phyloP scores from a whole-genome alignment of 2,113 vertebrate species.

The Amphiprion percula region DNA sequence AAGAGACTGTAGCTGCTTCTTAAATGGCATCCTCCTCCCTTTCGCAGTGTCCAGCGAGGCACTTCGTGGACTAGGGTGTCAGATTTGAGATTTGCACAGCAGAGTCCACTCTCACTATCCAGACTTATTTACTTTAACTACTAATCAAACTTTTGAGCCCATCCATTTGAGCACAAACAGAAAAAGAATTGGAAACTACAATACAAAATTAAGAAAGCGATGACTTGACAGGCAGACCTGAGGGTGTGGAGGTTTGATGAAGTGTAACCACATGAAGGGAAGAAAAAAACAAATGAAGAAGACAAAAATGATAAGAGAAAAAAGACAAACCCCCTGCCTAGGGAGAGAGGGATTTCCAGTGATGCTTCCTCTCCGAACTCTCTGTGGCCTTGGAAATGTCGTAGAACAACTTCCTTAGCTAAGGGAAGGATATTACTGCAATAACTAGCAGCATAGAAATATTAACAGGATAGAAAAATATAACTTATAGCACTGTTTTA shows the following conservation, averaged over 20 bases:
- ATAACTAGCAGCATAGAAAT: slow-evolving; percentile 81
- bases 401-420: slow-evolving; percentile 84
- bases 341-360: slow-evolving; percentile 71
- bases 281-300: slow-evolving; percentile 53
- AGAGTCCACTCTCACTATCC: slow-evolving; percentile 81
- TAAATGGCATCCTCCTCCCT: slow-evolving; percentile 62
- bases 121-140: slow-evolving; percentile 78
- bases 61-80: slow-evolving; percentile 58
- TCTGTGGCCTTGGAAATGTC: slow-evolving; percentile 79
- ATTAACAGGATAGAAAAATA: slow-evolving; percentile 82
- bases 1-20: slow-evolving; percentile 81
- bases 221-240: slow-evolving; percentile 67
- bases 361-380: slow-evolving; percentile 64
- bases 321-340: slow-evolving; percentile 69
- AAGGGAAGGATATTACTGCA: slow-evolving; percentile 84
- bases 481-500: slow-evolving; percentile 88
- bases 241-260: slow-evolving; percentile 52
- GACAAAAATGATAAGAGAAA: slow-evolving; percentile 49
- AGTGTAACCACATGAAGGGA: slow-evolving; percentile 50
- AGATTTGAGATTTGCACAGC: slow-evolving; percentile 76
- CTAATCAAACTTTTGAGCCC: slow-evolving; percentile 79
- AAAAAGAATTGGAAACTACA: slow-evolving; percentile 71
- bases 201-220: slow-evolving; percentile 28
- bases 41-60: slow-evolving; percentile 29
- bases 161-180: slow-evolving; percentile 61